Base-by-base conservation (phyloP, 2,888 invertebrate species). In the Drosophila longiperda region DNA sequence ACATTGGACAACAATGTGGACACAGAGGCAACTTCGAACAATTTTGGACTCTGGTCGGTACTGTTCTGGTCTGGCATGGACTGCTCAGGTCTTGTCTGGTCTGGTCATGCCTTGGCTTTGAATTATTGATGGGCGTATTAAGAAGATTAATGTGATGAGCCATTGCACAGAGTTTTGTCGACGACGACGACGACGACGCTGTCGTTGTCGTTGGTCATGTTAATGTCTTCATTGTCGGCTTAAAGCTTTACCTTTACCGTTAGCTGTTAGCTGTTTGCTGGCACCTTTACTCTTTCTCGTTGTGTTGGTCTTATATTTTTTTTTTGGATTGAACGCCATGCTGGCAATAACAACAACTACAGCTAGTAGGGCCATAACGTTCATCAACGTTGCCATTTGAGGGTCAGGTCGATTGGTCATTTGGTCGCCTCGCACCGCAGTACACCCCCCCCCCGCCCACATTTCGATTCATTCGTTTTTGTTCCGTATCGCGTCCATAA, bases 161-260 rank as follows among this genome's bases (percentile, higher is more conserved):
- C 74, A 57, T 73, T 74, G 83, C 67, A 73, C 71, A 77, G 83
- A 83, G 87, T 90, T 88, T 90, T 79, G 90, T 87, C 86, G 78
- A 77, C 60, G 65, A 38, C 54, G 57, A 38, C 54, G 67, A 52
- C 54, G 42, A 36, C 45, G 42, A 42, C 26, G 49, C 58, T 55
- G 45, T 66, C 63, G 70, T 71, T 71, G 80, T 81, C 83, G 82
- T 85, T 79, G 89, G 64, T 87, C 89, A 90, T 87, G 87, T 87
- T 87, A 90, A 87, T 88, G 87, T 87, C 89, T 87, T 87, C 89
- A 87, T 87, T 87, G 87, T 85, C 89, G 89, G 85, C 85, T 89
- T 73, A 61, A 66, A 86, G 90, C 75, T 66, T 69, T 75, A 86
- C 90, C 88, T 89, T 82, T 82, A 74, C 82, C 70, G 85, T 73